Evolutionary conservation across 2,888 invertebrate species (phyloP), one percentile per base, ranked within the genome.

Genomic region (Itoplectis maculator): DNA sequence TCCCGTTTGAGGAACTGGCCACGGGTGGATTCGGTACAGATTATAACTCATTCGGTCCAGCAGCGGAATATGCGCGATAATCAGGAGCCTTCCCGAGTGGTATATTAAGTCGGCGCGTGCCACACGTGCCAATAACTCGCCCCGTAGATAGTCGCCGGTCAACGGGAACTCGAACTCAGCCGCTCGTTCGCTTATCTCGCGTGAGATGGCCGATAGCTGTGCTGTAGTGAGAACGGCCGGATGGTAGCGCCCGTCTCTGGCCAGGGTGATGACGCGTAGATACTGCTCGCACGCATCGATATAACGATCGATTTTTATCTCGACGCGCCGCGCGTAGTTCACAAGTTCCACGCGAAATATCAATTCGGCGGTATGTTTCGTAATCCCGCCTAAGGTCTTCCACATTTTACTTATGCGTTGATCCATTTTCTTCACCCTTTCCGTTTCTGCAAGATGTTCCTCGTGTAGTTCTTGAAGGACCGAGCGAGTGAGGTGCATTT

Each of bases 381-480:
- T 23, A 4, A 56, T n/a, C 0, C 56, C 56, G 9, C 56, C 56
- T 1, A 56, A 5, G 2, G 9, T 45, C n/a, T 1, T 8, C 2
- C 7, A 45, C 45, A 45, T 5, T 5, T 45, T 8, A 4, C 7
- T 9, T 13, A 45, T 45, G 2, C 45, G 45, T n/a, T 45, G 2
- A 4, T 45, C n/a, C 7, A 54, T 54, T 18, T 0, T 9, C 2
- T 54, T 20, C 20, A 54, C 54, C 20, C 54, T 18, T 29, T 20
- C 0, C 0, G 51, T 51, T 20, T 51, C 51, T 5, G 0, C 15
- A 15, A 20, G 18, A 9, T 76, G 76, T 5, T 76, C 68, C 3
- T 54, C 68, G 35, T 68, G 76, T 0, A 76, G 35, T 1, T 76
- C 15, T 1, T 76, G 68, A 0, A 76, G n/a, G 0, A 13, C 13